phyloP scores from a whole-genome alignment of 2,113 vertebrate species.

The Hucho hucho region DNA sequence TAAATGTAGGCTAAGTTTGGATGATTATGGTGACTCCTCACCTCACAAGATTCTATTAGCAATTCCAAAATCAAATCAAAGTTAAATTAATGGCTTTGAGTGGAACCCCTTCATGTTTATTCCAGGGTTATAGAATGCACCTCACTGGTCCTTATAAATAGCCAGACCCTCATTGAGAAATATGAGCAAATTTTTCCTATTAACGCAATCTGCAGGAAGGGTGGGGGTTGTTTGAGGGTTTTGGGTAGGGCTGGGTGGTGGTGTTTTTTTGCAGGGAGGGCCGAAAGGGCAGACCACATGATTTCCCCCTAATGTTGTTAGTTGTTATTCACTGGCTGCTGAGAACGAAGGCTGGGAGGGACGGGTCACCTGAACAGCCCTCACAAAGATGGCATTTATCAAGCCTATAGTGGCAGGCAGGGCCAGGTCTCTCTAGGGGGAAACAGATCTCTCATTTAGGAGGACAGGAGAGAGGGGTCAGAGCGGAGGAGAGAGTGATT shows the following conservation, averaged over 20 bases:
- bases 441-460: slow-evolving; percentile 17
- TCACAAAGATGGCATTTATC: slow-evolving; percentile 67
- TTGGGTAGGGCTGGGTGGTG: background rate
- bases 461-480: slow-evolving; percentile 12
- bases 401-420: slow-evolving; percentile 5
- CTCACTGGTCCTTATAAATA: slow-evolving; percentile 34
- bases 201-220: slow-evolving; percentile 37
- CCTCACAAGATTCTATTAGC: background rate
- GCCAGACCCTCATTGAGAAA: slow-evolving; percentile 9
- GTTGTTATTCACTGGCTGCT: slow-evolving; percentile 48
- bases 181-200: slow-evolving; percentile 45
- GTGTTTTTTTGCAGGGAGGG: slow-evolving; percentile 30
- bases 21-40: background rate
- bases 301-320: background rate
- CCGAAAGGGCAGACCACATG: background rate
- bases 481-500: too few species aligned
- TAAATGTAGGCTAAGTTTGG: background rate
- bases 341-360: slow-evolving; percentile 18
- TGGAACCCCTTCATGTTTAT: background rate
- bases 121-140: slow-evolving; percentile 8
- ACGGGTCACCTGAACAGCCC: slow-evolving; percentile 57
- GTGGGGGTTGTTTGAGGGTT: slow-evolving; percentile 18
- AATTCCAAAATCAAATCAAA: background rate
- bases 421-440: background rate
- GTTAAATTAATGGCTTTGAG: background rate